phyloP scores from a whole-genome alignment of 2,797 vertebrate species.

The Pampus argenteus region DNA sequence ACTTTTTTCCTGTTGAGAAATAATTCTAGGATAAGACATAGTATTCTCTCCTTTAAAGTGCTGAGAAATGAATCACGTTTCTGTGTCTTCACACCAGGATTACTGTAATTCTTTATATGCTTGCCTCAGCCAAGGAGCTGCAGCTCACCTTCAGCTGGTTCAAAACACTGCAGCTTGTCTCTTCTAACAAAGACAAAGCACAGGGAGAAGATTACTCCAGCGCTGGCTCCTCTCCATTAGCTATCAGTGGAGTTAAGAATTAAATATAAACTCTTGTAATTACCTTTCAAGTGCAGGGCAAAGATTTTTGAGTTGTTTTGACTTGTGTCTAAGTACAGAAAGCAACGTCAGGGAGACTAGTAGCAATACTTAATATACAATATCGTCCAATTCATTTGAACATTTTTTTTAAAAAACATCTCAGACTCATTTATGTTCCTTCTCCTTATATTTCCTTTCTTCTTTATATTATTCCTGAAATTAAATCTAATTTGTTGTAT shows the following conservation, averaged over 20 bases:
- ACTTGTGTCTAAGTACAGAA: background rate
- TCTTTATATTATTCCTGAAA: background rate
- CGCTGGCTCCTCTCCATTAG: constrained; percentile 21
- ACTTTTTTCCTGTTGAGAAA: constrained; percentile 19
- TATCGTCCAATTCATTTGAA: background rate
- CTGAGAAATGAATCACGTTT: constrained; percentile 30
- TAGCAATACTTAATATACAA: background rate
- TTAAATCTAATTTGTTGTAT: background rate
- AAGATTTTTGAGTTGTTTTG: constrained; percentile 16
- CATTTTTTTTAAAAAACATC: background rate
- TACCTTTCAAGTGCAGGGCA: constrained; percentile 16
- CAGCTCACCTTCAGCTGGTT: constrained; percentile 18
- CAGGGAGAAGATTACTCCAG: constrained; percentile 17
- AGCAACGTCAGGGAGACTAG: background rate
- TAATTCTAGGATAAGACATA: constrained; percentile 24
- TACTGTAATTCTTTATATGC: constrained; percentile 35
- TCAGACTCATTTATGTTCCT: background rate
- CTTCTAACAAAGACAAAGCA: constrained; percentile 20
- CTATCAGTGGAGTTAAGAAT: constrained; percentile 10
- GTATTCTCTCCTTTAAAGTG: constrained; percentile 21
- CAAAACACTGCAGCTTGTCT: too few relatives aligned
- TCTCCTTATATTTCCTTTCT: background rate
- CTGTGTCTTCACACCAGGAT: constrained; percentile 38
- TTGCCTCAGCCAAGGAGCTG: constrained; percentile 20
- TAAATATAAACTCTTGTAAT: constrained; percentile 28